phyloP scores from a whole-genome alignment of 1,140 invertebrate species.

The Eumaeus atala region DNA sequence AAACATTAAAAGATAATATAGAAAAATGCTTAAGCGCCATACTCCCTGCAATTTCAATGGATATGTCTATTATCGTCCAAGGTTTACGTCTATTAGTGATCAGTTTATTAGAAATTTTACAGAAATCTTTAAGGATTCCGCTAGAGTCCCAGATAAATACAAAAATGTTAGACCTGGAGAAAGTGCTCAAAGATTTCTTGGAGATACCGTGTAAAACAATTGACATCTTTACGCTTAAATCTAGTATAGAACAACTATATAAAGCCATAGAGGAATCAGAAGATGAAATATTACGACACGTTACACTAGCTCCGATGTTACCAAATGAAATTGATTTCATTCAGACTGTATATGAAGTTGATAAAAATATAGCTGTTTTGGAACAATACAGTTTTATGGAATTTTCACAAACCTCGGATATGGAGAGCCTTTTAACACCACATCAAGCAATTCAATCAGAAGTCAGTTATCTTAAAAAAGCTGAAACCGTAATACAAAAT shows the following conservation, averaged over 20 bases:
- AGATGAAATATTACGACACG: slow-evolving; percentile 44
- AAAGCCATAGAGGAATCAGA: slow-evolving; percentile 30
- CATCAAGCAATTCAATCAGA: slow-evolving; percentile 25
- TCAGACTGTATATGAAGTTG: slow-evolving; percentile 39
- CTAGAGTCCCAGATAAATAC: neutral
- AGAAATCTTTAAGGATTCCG: neutral
- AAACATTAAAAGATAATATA: slow-evolving; percentile 45
- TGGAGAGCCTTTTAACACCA: neutral
- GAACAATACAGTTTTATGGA: slow-evolving; percentile 46
- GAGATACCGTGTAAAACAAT: slow-evolving; percentile 34
- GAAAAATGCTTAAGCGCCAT: slow-evolving; percentile 39
- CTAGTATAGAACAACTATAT: slow-evolving; percentile 37
- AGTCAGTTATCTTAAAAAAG: slow-evolving; percentile 31
- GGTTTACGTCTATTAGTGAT: slow-evolving; percentile 37
- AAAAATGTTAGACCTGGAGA: slow-evolving; percentile 18
- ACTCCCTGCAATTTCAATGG: slow-evolving; percentile 37
- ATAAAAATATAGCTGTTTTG: slow-evolving; percentile 42
- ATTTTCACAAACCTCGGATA: slow-evolving; percentile 26
- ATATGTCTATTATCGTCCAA: slow-evolving; percentile 41
- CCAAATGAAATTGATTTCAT: slow-evolving; percentile 39
- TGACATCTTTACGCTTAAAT: slow-evolving; percentile 38
- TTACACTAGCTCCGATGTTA: slow-evolving; percentile 27
- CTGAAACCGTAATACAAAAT: slow-evolving; percentile 35
- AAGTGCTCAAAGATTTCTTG: slow-evolving; percentile 33
- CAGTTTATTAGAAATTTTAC: slow-evolving; percentile 23